Base-by-base conservation (phyloP, 2,113 vertebrate genomes). In the Pithys albifrons region DNA sequence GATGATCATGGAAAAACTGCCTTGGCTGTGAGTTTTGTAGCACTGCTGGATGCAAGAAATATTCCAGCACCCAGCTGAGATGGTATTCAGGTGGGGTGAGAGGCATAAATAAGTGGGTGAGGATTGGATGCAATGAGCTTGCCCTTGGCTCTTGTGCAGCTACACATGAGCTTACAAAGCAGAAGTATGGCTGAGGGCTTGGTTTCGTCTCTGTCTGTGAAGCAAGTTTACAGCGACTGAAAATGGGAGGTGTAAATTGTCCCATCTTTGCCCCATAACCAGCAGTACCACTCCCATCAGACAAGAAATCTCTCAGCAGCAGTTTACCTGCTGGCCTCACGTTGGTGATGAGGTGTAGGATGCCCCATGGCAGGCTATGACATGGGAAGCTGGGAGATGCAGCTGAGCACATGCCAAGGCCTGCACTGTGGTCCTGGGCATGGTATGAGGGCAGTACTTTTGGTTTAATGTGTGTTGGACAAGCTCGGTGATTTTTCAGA, bases 21-120 rank as follows among this genome's bases (percentile, higher is more conserved):
- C 14, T 15, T 43, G 10, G 12, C 54, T 43, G 4, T 65, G 24
- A 82, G 25, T 46, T 65, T 57, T 7, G 2, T 19, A 24, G 27
- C 31, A 27, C 28, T 72, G 18, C n/a, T 51, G 25, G 29, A 24
- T 79, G 23, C 20, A 76, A 66, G 57, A 85, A 77, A 55, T n/a
- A 52, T n/a, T 69, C 17, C n/a, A 70, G 45, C 37, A 46, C 3
- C 8, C 0, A 0, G 12, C 35, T 0, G 1, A 86, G 18, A 18
- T 62, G 61, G 24, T 35, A 14, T 59, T 69, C 33, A 35, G 18
- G 23, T n/a, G 14, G 23, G 25, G 4, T 0, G 0, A 61, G 39
- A 72, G 31, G 10, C 23, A 27, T 8, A 58, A 66, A 31, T 23
- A 49, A 29, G 12, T 52, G 37, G 7, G 3, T 37, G 57, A 93